Evolutionary conservation across 1,140 invertebrate genomes (phyloP).

Genomic region (Solenopsis fugax): DNA sequence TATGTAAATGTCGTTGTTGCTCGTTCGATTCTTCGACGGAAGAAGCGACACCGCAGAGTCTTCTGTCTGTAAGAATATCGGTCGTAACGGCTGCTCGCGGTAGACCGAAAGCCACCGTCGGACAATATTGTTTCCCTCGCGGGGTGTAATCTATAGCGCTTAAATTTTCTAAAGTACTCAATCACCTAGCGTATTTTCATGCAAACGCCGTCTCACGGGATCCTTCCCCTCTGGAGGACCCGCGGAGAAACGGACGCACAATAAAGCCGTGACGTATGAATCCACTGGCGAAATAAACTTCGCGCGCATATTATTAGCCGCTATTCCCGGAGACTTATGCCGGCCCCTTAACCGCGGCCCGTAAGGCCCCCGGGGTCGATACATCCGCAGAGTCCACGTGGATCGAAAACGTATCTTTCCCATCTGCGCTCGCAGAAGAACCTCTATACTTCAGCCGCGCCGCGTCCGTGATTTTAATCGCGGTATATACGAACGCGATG

Average conservation of each 20-base stretch:
- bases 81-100: slow-evolving; percentile 37
- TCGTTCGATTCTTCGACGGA: slow-evolving; percentile 21
- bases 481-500: slow-evolving; percentile 9
- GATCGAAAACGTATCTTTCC: slow-evolving; percentile 58
- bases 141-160: slow-evolving; percentile 81
- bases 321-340: slow-evolving; percentile 71
- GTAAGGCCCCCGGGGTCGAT: slow-evolving; percentile 56
- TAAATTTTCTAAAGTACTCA: slow-evolving; percentile 85
- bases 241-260: slow-evolving; percentile 70
- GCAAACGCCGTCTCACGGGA: slow-evolving; percentile 79
- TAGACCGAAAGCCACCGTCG: slow-evolving; percentile 62
- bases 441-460: neutral
- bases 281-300: slow-evolving; percentile 82
- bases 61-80: slow-evolving; percentile 36
- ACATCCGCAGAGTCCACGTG: slow-evolving; percentile 34
- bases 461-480: slow-evolving; percentile 39
- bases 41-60: slow-evolving; percentile 15
- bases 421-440: slow-evolving; percentile 14
- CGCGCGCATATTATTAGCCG: slow-evolving; percentile 81
- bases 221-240: slow-evolving; percentile 28
- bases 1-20: slow-evolving; percentile 36
- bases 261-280: slow-evolving; percentile 82
- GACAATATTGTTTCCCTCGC: slow-evolving; percentile 81
- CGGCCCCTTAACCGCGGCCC: slow-evolving; percentile 73
- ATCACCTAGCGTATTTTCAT: slow-evolving; percentile 84